Base-by-base conservation (phyloP, 2,797 vertebrate genomes). In the Chelon labrosus region DNA sequence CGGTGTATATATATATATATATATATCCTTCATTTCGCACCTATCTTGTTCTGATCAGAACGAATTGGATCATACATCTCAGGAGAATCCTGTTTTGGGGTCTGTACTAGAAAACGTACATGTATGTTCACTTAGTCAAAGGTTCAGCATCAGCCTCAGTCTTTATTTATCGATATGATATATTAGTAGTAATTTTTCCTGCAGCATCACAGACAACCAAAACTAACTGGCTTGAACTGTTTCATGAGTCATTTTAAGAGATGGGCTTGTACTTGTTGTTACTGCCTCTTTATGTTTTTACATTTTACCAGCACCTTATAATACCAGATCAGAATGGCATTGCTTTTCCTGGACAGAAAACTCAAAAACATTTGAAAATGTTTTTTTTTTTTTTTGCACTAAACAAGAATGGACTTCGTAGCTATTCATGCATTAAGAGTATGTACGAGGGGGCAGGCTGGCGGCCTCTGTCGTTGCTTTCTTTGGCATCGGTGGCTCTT, bases 231-330 rank as follows among this genome's bases (percentile, higher is more conserved):
- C 68, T 75, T 71, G 65, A 50, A 46, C 70, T 62, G 65, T 39
- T 82, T 19, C 35, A 51, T 12, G 12, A 52, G 19, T 79, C 42
- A 46, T 59, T 51, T 53, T 42, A 66, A 54, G 53, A 77, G 79
- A 58, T 53, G 60, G 38, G 35, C 82, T 88, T 81, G 74, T 76
- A 71, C 60, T 89, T 79, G 52, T 89, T 77, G 75, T 86, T 86
- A 58, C 65, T 77, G 58, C 71, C 80, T 88, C 46, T 80, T 76
- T 55, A 17, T 46, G 44, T 17, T 61, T 89, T 86, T 81, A 84
- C 75, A 68, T 92, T 62, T 88, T 89, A 89, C 85, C 91, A 92
- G 95, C 94, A 95, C 94, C 95, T 95, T 95, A 93, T 85, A 84
- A 84, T 70, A 85, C 80, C 89, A 88, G 82, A 90, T 86, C 81